Evolutionary conservation across 2,888 invertebrate species (phyloP).

Genomic region (Drosophila nigricruria): DNA sequence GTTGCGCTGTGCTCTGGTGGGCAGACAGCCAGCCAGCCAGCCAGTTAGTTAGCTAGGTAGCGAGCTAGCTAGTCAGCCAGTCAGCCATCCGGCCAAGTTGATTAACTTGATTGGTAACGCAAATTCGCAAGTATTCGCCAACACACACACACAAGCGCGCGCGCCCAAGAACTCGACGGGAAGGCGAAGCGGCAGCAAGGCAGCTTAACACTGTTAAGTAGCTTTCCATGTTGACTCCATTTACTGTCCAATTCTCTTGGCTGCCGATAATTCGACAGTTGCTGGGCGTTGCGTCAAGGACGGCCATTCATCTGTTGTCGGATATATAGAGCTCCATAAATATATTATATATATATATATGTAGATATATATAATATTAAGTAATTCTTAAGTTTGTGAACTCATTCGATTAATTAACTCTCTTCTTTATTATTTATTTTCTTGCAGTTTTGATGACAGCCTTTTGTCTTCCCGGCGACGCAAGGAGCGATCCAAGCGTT

Average conservation of each 20-base stretch:
- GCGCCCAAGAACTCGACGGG: conserved; percentile 55
- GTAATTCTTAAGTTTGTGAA: conserved; percentile 40
- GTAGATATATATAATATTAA: conserved; percentile 20
- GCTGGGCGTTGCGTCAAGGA: conserved; percentile 78
- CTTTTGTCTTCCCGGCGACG: conserved; percentile 88
- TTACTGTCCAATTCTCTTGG: conserved; percentile 61
- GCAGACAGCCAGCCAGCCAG: conserved; percentile 56
- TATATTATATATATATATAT: conserved; percentile 5
- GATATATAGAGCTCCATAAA: conserved; percentile 13
- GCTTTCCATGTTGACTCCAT: conserved; percentile 74
- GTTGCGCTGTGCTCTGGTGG: conserved; percentile 60
- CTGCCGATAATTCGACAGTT: conserved; percentile 59
- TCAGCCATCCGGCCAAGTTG: conserved; percentile 75
- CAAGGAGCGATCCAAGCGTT: conserved; percentile 94
- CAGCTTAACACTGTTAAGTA: conserved; percentile 70
- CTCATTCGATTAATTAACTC: conserved; percentile 47
- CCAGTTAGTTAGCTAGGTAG: conserved; percentile 44
- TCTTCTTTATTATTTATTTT: not conserved
- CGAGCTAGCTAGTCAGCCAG: conserved; percentile 56
- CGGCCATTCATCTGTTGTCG: conserved; percentile 68
- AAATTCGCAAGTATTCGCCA: conserved; percentile 72
- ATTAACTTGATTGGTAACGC: conserved; percentile 82
- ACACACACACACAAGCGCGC: conserved; percentile 54
- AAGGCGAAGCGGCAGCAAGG: conserved; percentile 34
- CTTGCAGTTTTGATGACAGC: conserved; percentile 86